Percentiles rank a stretch among this genome's conserved stretches.
These are phyloP conservation scores for Suricata suricatta DNA, from an alignment of 2,113 vertebrate species.

Conservation along the genomic window DNA sequence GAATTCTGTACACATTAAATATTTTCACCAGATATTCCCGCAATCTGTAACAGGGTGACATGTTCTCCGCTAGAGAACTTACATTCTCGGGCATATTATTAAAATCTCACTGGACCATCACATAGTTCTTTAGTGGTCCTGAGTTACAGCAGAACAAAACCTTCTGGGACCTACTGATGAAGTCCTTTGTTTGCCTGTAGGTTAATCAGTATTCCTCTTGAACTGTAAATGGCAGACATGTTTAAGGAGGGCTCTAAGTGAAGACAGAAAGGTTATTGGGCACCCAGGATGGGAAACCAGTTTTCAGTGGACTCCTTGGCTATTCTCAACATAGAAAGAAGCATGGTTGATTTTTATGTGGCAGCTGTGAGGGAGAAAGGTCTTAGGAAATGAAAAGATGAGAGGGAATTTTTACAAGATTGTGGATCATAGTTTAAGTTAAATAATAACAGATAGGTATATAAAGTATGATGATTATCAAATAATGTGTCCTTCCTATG, in stretches of 20 bases:
- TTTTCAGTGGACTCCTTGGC: neutral
- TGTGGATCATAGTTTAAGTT: neutral
- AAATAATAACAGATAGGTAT: neutral
- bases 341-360: slow-evolving; percentile 19
- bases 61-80: neutral
- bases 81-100: neutral
- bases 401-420: neutral
- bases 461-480: slow-evolving; percentile 36
- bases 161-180: neutral
- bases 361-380: neutral
- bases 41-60: neutral
- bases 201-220: neutral
- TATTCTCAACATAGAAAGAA: neutral
- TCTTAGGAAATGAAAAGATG: slow-evolving; percentile 17
- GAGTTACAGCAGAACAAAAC: neutral
- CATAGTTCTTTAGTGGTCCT: neutral
- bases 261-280: neutral
- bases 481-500: slow-evolving; percentile 24
- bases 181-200: neutral
- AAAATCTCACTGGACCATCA: neutral
- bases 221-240: neutral
- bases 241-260: neutral
- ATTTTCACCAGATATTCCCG: slow-evolving; percentile 27
- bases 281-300: neutral
- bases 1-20: neutral